Evolutionary conservation across 2,113 vertebrate genomes (phyloP).

Genomic region (Corythoichthys haematopterus): DNA sequence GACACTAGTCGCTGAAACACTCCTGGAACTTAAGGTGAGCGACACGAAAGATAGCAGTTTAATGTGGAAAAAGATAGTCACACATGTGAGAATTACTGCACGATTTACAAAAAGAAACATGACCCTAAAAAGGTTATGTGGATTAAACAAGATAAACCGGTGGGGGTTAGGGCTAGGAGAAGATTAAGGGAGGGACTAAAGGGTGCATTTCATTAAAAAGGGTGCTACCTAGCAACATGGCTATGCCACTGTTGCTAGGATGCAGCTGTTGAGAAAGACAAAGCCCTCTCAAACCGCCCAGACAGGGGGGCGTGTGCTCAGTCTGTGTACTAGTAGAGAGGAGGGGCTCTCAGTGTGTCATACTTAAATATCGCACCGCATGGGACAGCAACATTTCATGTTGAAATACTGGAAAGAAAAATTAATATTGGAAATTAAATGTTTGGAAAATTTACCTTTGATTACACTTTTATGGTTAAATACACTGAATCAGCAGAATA

Average conservation of each 20-base stretch:
- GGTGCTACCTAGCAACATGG: conserved; percentile 83
- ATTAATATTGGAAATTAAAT: too few species aligned
- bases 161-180: conserved; percentile 48
- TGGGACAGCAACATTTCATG: conserved; percentile 69
- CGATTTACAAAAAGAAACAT: neutral
- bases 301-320: conserved; percentile 1
- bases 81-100: neutral
- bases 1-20: neutral
- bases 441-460: too few species aligned
- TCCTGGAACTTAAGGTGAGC: neutral
- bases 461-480: neutral
- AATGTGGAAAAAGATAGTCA: neutral
- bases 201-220: conserved; percentile 73
- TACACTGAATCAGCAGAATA: neutral
- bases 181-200: conserved; percentile 49
- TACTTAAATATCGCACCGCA: conserved; percentile 65
- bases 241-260: conserved; percentile 85
- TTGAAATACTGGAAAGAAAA: neutral
- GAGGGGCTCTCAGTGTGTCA: conserved; percentile 82
- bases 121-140: conserved; percentile 5
- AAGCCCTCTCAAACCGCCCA: conserved; percentile 7
- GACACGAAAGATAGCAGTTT: neutral
- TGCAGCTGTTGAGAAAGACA: conserved; percentile 78
- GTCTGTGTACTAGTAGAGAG: conserved; percentile 28
- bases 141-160: conserved; percentile 30